Base-by-base conservation (phyloP, 2,797 vertebrate genomes). In the Craterocephalus amniculus region DNA sequence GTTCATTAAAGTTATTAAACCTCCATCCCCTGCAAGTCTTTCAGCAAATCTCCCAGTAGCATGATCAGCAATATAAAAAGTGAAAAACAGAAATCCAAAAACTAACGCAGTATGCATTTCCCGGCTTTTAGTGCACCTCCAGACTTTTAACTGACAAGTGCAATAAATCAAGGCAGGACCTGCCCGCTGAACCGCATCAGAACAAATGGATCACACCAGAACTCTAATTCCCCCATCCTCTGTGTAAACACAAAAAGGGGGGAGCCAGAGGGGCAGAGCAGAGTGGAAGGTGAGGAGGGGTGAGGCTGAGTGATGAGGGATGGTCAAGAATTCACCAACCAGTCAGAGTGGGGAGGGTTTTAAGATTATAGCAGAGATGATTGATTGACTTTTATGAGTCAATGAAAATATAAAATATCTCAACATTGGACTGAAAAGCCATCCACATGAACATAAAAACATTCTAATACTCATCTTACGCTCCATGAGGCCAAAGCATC, bases 91-190 rank as follows among this genome's bases (percentile, higher is more conserved):
- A 67, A 59, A 65, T 22, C 58, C 18, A 20, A 34, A 62, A 58
- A 34, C 11, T 38, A 35, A 65, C 36, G 3, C 45, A 64, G 36
- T 38, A 57, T n/a, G 56, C n/a, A 51, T 38, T 62, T n/a, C 38
- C 31, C 72, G 55, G 67, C 45, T 54, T 66, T 51, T 59, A 38
- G 48, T 12, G 51, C 24, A 71, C 72, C 72, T 61, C 58, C 75
- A 77, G 36, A 80, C 75, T 49, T 85, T 79, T 81, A 75, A 83
- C 79, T 87, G 83, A 87, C 88, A 85, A 75, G 81, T 58, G 64
- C 58, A 74, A 89, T 92, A 89, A 92, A 93, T 93, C 88, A 88
- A 82, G 74, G 69, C 72, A 13, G 81, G 83, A 85, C 77, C 82
- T 87, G 85, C 56, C 70, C 32, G 13, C 71, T 91, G 93, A 91